Evolutionary conservation across 2,888 invertebrate genomes (phyloP), one percentile per base, ranked within the genome.

Genomic region (Calliphora vomitoria): DNA sequence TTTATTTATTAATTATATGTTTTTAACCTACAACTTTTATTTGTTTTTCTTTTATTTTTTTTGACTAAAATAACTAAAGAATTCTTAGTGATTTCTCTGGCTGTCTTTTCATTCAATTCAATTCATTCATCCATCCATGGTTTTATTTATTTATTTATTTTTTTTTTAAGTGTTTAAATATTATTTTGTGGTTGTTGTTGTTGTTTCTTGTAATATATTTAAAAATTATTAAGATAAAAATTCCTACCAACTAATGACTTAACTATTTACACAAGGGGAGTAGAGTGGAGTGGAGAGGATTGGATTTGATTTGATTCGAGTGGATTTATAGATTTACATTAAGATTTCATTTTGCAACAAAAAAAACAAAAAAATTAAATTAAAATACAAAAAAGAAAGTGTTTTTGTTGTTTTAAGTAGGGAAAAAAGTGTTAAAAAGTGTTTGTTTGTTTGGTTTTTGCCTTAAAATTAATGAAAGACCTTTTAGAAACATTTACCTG

Each of bases 241-340:
- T 72, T 78, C 83, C 88, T 89, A 88, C 41, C 35, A n/a, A 55
- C 92, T 93, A 93, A 92, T 93, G 93, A 93, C 93, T 93, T 93
- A 93, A 93, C 92, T 93, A 93, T 93, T 91, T 92, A 93, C 93
- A 93, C 66, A 89, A 89, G 80, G 10, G 38, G 25, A 50, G n/a
- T 68, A 25, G 25, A 41, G 18, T 68, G 47, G 35, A 50, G 31
- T 47, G 76, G 75, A n/a, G 15, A 60, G n/a, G 53, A 62, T 55
- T 64, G 31, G 55, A 38, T 44, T 35, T 35, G 18, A 50, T 20
- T 47, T 6, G 25, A 18, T n/a, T 47, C 53, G 64, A 31, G 53
- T 53, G 60, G 50, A 41, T 10, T 68, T 10, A n/a, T 25, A 55
- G 55, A 68, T 85, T 85, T 86, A 78, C 69, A 74, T 66, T 78